Evolutionary conservation across 2,888 invertebrate genomes (phyloP), one percentile per base, ranked within the genome.

Genomic region (Capitulum mitella): DNA sequence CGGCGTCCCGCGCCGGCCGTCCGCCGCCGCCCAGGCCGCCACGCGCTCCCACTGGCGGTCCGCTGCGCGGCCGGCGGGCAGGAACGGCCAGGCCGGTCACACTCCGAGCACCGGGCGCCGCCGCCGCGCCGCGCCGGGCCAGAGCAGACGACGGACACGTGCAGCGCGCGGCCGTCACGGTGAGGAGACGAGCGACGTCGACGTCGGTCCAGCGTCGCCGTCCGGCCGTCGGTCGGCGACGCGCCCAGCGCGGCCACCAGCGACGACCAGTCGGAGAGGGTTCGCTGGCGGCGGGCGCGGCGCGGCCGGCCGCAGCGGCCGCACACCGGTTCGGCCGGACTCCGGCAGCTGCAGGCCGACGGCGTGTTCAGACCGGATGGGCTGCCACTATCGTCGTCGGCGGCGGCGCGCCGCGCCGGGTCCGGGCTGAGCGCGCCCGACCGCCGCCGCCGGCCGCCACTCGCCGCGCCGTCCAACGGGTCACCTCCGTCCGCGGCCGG

Each of bases 261-360:
- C 80, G 80, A 43, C 43, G 43, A 43, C 0, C 78, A 78, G 75
- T 81, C 78, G 40, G 81, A 80, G 58, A 81, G n/a, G n/a, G n/a
- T n/a, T n/a, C n/a, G n/a, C n/a, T 12, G 43, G 43, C 43, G 43
- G 43, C 43, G 43, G 6, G 43, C 43, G 6, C 43, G 43, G 43
- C 43, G 43, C n/a, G 81, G 79, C 29, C 79, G 78, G 46, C 48
- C 48, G 3, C 61, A 46, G n/a, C n/a, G n/a, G n/a, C 64, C 26
- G n/a, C 79, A 61, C 32, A 77, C 80, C 75, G 78, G 34, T n/a
- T n/a, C 48, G 77, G 76, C 78, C 78, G 29, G 78, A 75, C 51
- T 46, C 78, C 77, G 16, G 76, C 70, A 29, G 37, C 78, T 77
- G 80, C 81, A 79, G 78, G 64, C 34, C 34, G 75, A 79, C 26